These are phyloP conservation scores for Pontoporia blainvillei DNA, from an alignment of 2,113 vertebrate genomes.

Conservation along the genomic window DNA sequence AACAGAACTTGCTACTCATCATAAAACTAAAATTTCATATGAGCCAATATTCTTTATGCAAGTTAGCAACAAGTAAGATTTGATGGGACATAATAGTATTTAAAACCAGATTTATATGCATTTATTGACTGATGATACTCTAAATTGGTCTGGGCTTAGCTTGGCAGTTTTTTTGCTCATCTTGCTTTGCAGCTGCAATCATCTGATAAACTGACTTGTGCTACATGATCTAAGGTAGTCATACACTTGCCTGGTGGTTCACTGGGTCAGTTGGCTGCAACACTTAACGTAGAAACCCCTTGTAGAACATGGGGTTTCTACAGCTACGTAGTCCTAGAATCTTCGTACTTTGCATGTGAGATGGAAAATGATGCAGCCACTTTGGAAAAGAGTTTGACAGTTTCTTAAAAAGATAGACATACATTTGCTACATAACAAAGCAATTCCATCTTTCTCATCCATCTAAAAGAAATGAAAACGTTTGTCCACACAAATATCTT, in stretches of 20 bases:
- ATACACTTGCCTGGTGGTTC: too few relatives aligned
- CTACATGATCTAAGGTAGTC: not conserved
- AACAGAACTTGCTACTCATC: not conserved
- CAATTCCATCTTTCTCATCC: not conserved
- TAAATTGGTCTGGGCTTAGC: not conserved
- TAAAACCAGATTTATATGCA: not conserved
- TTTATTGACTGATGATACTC: not conserved
- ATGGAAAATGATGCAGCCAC: not conserved
- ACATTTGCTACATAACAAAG: not conserved
- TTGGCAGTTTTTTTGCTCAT: not conserved
- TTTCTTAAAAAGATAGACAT: not conserved
- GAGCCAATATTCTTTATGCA: not conserved
- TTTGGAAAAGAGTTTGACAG: not conserved
- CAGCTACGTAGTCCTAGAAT: not conserved
- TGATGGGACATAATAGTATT: not conserved
- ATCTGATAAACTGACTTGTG: not conserved
- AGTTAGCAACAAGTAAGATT: not conserved
- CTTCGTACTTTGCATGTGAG: not conserved
- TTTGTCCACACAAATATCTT: not conserved
- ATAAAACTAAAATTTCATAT: not conserved
- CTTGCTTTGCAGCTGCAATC: not conserved
- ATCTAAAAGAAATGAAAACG: not conserved
- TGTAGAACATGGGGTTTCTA: not conserved
- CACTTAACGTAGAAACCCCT: too few relatives aligned
- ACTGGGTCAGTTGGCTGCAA: not conserved